Base-by-base conservation (phyloP, 2,797 vertebrate species). In the Synaphobranchus kaupii region DNA sequence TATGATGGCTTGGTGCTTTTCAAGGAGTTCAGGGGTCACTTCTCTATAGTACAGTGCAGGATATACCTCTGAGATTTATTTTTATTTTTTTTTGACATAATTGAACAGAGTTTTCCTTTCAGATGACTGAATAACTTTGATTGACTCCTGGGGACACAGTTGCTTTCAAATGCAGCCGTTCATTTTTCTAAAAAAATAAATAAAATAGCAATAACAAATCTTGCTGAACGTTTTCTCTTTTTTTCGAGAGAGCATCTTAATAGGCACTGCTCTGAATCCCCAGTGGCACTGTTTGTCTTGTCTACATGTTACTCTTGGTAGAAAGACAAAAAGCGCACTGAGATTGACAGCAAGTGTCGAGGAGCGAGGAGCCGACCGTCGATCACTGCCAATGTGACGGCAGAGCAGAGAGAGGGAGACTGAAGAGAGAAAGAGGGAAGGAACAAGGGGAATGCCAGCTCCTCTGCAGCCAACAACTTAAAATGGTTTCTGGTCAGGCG, bases 401-500 rank as follows among this genome's bases (percentile, higher is more conserved):
- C 58, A 83, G 44, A 28, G 17, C 54, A 39, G 76, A 44, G 85
- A 60, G 34, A 81, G 73, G 81, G 7, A 54, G 13, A 73, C 48
- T 25, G 54, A 0, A 47, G 81, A 60, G 82, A 0, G 0, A 25
- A 8, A 89, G 56, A 73, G 17, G 44, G 31, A 60, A 6, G 66
- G n/a, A 28, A 10, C 7, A 28, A 84, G 93, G 94, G 94, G 92
- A 94, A 93, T 93, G 93, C 93, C 94, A 92, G 93, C 86, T 93
- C 88, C 90, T 88, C 92, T 90, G 92, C 91, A 92, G 93, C 93
- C 91, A 90, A 89, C 90, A 89, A 91, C 94, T 95, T 94, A 88
- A 93, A 93, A 92, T 92, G 92, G 93, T 94, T 94, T 96, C 92
- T 95, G 94, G 94, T 94, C 91, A 92, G 92, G 92, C 94, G 94